A percentile compares a stretch with the other conserved stretches of the same genome.
These are phyloP conservation scores for Erinaceus europaeus DNA, from an alignment of 2,113 vertebrate species.

Conservation along the genomic window DNA sequence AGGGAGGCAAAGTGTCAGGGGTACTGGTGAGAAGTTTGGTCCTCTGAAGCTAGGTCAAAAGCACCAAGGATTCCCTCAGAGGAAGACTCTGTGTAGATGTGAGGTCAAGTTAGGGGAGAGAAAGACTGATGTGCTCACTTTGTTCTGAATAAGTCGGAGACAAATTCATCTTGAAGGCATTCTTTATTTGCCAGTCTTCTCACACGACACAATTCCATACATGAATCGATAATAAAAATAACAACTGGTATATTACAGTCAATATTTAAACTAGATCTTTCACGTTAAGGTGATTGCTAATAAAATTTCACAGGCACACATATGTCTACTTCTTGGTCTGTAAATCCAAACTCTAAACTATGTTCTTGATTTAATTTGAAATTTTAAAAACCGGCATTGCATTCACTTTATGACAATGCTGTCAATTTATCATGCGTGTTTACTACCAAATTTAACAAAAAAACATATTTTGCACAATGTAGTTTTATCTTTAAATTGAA, in stretches of 20 bases:
- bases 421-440: not conserved
- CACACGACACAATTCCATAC: constrained; percentile 13
- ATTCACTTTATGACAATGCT: constrained; percentile 6
- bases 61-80: not conserved
- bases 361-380: constrained; percentile 24
- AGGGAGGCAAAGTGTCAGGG: not conserved
- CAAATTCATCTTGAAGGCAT: constrained; percentile 2
- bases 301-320: not conserved
- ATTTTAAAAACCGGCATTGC: not conserved
- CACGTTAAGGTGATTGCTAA: constrained; percentile 14
- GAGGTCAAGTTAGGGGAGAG: not conserved
- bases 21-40: not conserved
- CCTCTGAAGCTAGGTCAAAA: not conserved
- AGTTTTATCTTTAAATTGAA: constrained; percentile 33
- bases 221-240: constrained; percentile 6
- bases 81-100: not conserved
- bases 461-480: not conserved
- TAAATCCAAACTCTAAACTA: constrained; percentile 24
- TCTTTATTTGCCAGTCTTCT: constrained; percentile 40
- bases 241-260: constrained; percentile 25
- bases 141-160: not conserved
- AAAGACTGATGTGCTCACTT: not conserved
- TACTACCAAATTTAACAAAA: constrained; percentile 22
- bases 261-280: constrained; percentile 27
- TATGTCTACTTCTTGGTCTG: constrained; percentile 8